Base-by-base conservation (phyloP, 2,797 vertebrate genomes). In the Rallus crepitans region DNA sequence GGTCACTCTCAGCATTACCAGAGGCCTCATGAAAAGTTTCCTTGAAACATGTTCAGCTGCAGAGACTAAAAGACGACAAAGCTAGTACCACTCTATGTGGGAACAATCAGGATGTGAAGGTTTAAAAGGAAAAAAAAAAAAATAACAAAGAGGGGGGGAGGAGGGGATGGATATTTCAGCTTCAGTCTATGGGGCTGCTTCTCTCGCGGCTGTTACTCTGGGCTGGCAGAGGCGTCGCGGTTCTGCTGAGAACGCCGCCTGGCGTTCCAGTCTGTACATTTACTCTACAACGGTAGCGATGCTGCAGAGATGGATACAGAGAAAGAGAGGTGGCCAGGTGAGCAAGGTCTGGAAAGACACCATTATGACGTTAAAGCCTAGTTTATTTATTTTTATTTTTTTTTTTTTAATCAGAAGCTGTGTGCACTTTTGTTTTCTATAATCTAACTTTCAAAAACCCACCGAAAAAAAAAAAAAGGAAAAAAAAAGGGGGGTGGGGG, bases 381-480 rank as follows among this genome's bases (percentile, higher is more conserved):
- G 97, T 97, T 97, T 98, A 97, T n/a, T n/a, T n/a, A 97, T 37
- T 37, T 37, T 10, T 35, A 35, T 35, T 35, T 37, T 37, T 37
- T 37, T 37, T 37, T 37, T 37, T 37, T 10, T 10, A 37, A 98
- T 99, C 98, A 98, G 99, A 99, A 99, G 99, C 99, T 99, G 98
- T 99, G 99, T 96, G 98, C 97, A 98, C 97, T 98, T 98, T 98
- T 99, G 98, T 98, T 98, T 98, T 98, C 42, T 98, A 98, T 98
- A 98, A 98, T 98, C 98, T 99, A 99, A 99, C 98, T 99, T 98
- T 98, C 93, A 97, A 97, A 98, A 97, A 98, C 2, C 6, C 35
- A 64, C 15, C 17, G 8, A n/a, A 11, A n/a, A 15, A 27, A 6
- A 6, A 47, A 8, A 42, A 42, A 18, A 17, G 16, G 17, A 8